These are phyloP conservation scores for Trematocara variabile DNA, from an alignment of 2,113 vertebrate species.

Conservation along the genomic window DNA sequence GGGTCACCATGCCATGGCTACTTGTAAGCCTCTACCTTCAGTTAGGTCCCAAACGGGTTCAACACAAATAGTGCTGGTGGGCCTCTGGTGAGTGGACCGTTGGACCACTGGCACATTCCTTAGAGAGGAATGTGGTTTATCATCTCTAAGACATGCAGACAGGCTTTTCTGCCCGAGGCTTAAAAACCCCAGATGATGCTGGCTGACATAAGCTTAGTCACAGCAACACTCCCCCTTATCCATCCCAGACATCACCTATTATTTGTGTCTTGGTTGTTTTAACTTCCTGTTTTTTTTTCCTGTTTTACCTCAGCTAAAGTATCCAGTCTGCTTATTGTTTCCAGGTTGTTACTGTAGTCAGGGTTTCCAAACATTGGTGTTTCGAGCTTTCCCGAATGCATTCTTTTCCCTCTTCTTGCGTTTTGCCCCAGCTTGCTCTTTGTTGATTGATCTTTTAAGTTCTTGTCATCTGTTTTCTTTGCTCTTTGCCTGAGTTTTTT, in stretches of 20 bases:
- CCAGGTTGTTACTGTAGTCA: not conserved
- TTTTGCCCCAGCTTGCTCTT: not conserved
- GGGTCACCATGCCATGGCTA: not conserved
- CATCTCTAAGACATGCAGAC: not conserved
- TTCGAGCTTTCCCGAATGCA: not conserved
- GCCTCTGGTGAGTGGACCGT: not conserved
- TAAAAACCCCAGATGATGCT: not conserved
- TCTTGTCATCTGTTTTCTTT: not conserved
- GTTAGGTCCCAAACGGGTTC: not conserved
- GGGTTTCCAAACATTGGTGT: not conserved
- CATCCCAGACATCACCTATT: accelerated
- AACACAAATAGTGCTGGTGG: not conserved
- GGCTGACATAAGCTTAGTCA: not conserved
- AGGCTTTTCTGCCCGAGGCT: not conserved
- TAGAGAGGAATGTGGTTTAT: not conserved
- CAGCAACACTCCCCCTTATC: not conserved
- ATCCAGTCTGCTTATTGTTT: not conserved
- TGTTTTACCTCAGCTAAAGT: not conserved
- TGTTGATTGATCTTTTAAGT: not conserved
- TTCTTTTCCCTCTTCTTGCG: not conserved
- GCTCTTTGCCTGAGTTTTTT: not conserved
- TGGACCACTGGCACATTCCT: not conserved
- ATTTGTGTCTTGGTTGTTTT: not conserved
- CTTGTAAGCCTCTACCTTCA: not conserved
- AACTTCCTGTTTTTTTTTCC: not conserved